Evolutionary conservation across 1,140 invertebrate genomes (phyloP), one percentile per base, ranked within the genome.

Genomic region (Trichonephila inaurata): DNA sequence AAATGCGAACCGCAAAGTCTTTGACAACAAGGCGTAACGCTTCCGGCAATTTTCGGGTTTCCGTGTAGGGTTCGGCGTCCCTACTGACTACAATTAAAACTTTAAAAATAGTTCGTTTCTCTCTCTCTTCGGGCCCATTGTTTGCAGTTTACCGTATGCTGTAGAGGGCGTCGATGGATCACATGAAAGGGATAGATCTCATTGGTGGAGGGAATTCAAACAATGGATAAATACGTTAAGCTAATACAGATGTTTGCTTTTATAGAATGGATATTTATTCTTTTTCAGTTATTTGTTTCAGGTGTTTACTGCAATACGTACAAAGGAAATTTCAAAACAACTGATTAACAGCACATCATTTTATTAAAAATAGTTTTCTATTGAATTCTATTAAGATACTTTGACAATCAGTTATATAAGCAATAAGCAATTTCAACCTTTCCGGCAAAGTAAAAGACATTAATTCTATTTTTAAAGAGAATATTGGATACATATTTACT

Each of bases 21-120:
- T 82, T 69, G 44, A 72, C 88, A 33, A 28, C 89, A 82, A 61
- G 44, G 33, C 40, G 61, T 62, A 83, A 66, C 82, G 60, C 90
- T 92, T 92, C 90, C 90, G 81, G 90, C 62, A 83, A 92, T 85
- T 62, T 92, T 60, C 81, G 28, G 69, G 44, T 33, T 72, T 89
- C 85, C 58, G 58, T 58, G 51, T 85, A 60, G 21, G 40, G 21
- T 58, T 85, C 82, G 19, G 60, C 86, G 33, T 66, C 40, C 72
- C 64, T 51, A 21, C 64, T 72, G 64, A 61, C 66, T 72, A 77
- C 61, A 89, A 89, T 89, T 89, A 89, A 88, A 87, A 72, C 44
- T 89, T 77, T 89, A 72, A 69, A 89, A 88, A 89, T 72, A n/a
- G 58, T 21, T 24, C 51, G 51, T 60, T 21, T 60, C 51, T 81